These are phyloP conservation scores for Andricus quercusramuli DNA, from an alignment of 2,888 invertebrate genomes.

Conservation along the genomic window DNA sequence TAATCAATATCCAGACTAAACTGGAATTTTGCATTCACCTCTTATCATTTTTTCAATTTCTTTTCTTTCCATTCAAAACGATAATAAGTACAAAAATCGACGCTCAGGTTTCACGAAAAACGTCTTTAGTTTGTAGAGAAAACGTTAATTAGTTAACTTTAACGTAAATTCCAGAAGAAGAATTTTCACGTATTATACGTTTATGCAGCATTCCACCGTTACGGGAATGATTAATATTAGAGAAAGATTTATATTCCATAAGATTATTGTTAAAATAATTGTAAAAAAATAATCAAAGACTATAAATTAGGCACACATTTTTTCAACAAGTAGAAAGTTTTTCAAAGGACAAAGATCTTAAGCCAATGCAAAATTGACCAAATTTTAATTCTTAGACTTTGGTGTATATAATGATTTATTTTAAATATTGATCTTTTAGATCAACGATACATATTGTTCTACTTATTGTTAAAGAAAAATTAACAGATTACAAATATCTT, in stretches of 20 bases:
- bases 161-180: background rate
- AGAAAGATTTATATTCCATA: background rate
- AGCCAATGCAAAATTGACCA: background rate
- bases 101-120: background rate
- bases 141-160: background rate
- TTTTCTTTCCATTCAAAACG: background rate
- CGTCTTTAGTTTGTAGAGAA: too few species aligned
- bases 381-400: background rate
- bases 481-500: background rate
- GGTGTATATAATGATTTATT: too few species aligned
- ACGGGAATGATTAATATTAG: background rate
- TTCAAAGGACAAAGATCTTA: background rate
- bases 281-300: background rate
- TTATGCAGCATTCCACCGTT: background rate
- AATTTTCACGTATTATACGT: background rate
- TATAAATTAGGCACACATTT: constrained; percentile 4
- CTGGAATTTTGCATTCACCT: background rate
- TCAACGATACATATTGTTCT: too few species aligned
- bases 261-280: constrained; percentile 1
- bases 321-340: background rate
- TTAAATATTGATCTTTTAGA: too few species aligned
- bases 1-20: background rate
- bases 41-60: background rate
- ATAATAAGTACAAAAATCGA: background rate
- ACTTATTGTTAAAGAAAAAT: background rate